phyloP scores from a whole-genome alignment of 2,888 invertebrate genomes.

The Dioctria rufipes region DNA sequence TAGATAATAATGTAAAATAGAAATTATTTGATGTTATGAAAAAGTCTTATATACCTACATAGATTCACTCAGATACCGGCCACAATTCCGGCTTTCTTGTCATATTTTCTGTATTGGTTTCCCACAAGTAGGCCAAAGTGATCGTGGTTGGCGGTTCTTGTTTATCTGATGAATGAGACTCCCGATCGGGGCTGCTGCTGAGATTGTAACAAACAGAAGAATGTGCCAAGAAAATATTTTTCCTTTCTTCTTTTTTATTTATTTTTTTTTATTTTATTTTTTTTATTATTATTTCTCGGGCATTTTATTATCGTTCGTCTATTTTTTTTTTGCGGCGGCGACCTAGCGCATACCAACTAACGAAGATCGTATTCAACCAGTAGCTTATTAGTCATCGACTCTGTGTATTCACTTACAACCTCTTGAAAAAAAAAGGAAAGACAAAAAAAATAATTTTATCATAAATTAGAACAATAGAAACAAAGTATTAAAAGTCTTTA shows the following conservation, averaged over 20 bases:
- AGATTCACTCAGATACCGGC: too few species aligned
- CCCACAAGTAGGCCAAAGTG: constrained; percentile 10
- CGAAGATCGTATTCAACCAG: too few species aligned
- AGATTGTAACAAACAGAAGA: constrained; percentile 5
- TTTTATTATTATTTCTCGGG: background rate
- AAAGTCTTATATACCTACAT: too few species aligned
- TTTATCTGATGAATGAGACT: constrained; percentile 11
- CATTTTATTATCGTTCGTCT: background rate
- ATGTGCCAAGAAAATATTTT: background rate
- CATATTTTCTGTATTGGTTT: background rate
- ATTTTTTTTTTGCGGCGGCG: background rate
- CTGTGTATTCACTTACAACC: too few species aligned
- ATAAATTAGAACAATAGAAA: too few species aligned
- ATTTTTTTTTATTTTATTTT: background rate
- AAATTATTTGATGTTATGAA: too few species aligned
- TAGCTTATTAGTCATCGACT: too few species aligned
- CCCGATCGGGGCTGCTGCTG: background rate
- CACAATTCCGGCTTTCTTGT: too few species aligned
- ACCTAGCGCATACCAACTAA: too few species aligned
- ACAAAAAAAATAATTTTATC: too few species aligned
- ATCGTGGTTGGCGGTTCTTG: background rate
- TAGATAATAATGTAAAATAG: too few species aligned
- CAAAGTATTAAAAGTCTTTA: background rate
- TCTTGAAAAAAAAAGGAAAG: too few species aligned
- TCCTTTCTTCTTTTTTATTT: background rate